Conservation (phyloP, 2,113 vertebrate genomes). For the Rhinoptilus africanus region DNA sequence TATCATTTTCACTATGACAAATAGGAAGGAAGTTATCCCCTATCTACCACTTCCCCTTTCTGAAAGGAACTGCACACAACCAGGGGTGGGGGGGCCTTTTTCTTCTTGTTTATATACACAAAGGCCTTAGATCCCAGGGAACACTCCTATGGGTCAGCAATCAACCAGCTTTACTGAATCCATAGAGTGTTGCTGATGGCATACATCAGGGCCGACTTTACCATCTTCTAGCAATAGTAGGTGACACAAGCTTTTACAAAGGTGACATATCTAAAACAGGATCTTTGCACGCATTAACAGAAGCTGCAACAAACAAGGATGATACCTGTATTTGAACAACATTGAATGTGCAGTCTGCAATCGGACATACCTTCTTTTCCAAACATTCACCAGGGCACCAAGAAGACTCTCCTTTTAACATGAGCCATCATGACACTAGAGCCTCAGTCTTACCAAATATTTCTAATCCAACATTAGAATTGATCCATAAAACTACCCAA, state of each 20-base stretch:
- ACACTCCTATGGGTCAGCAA: background rate
- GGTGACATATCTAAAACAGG: background rate
- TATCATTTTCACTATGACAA: background rate
- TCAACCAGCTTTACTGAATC: background rate
- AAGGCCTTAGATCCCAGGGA: background rate
- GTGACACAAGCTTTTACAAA: background rate
- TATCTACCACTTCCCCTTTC: background rate
- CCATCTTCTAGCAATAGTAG: background rate
- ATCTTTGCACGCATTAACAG: background rate
- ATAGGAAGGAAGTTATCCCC: background rate
- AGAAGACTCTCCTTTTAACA: background rate
- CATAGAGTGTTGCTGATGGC: background rate
- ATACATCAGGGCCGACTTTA: background rate
- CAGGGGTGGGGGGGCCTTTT: rapidly evolving
- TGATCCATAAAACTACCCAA: background rate
- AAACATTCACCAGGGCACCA: background rate
- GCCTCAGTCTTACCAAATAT: background rate
- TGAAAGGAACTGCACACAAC: background rate
- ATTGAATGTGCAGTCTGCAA: background rate
- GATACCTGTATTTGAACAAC: background rate
- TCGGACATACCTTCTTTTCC: background rate
- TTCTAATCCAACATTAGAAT: background rate
- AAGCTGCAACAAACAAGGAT: background rate
- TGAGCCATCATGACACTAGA: background rate
- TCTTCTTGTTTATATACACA: background rate